Percentiles rank a stretch among this genome's conserved stretches.
Conservation (phyloP, 2,888 invertebrate genomes). For the Drosophila meridiana region DNA sequence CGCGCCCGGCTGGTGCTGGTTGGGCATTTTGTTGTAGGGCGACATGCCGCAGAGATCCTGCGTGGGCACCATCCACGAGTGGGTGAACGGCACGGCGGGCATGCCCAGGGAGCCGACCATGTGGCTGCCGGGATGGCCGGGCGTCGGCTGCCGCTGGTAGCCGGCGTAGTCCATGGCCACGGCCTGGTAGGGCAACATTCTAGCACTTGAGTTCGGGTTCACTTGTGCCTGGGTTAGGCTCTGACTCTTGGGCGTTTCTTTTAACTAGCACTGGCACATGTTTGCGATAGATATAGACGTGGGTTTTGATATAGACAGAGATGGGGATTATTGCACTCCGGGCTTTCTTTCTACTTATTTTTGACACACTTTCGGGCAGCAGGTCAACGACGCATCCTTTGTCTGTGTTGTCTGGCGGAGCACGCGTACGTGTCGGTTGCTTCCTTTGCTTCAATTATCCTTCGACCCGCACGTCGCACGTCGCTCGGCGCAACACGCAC, state of each 20-base stretch:
- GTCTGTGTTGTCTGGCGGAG: slow-evolving; percentile 40
- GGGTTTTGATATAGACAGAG: neutral
- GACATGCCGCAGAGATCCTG: slow-evolving; percentile 96
- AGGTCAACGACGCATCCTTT: slow-evolving; percentile 69
- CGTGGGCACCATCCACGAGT: slow-evolving; percentile 97
- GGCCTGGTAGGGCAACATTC: slow-evolving; percentile 94
- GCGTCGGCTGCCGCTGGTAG: slow-evolving; percentile 87
- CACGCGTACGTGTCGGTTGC: slow-evolving; percentile 75
- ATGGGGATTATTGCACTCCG: slow-evolving; percentile 36
- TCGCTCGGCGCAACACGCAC: slow-evolving; percentile 23
- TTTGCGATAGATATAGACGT: slow-evolving; percentile 5
- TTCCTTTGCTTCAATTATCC: slow-evolving; percentile 74
- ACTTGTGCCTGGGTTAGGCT: neutral
- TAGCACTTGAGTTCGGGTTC: slow-evolving; percentile 1
- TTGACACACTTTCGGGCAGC: slow-evolving; percentile 43
- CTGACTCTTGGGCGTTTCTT: neutral
- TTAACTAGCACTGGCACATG: slow-evolving; percentile 58
- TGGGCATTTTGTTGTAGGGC: slow-evolving; percentile 90
- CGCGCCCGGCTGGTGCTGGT: slow-evolving; percentile 82
- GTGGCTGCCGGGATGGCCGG: slow-evolving; percentile 83
- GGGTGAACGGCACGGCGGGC: slow-evolving; percentile 90
- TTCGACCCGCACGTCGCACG: slow-evolving; percentile 31
- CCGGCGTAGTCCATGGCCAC: slow-evolving; percentile 94
- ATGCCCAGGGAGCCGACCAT: slow-evolving; percentile 87
- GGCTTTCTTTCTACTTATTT: slow-evolving; percentile 31